Percentiles rank a stretch among this genome's conserved stretches.
phyloP scores from a whole-genome alignment of 2,113 vertebrate species.

The Phalacrocorax pelagicus region DNA sequence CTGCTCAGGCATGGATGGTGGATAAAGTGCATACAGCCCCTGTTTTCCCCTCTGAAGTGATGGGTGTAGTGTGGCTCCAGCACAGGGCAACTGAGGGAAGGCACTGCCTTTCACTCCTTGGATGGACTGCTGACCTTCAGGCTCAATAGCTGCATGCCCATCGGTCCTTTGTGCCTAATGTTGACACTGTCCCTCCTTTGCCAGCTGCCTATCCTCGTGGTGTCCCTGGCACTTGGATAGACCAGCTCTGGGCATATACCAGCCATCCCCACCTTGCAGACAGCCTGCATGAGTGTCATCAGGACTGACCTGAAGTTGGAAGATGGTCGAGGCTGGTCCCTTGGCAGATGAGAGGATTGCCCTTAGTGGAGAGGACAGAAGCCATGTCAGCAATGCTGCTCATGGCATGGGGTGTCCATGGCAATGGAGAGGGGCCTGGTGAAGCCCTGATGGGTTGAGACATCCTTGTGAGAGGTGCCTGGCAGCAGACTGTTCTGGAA shows the following conservation, averaged over 20 bases:
- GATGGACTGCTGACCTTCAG: not conserved
- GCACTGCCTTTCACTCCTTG: not conserved
- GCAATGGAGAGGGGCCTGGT: not conserved
- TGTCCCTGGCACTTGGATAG: accelerated
- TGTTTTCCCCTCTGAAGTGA: not conserved
- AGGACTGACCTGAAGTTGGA: not conserved
- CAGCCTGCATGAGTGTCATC: not conserved
- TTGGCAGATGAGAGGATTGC: not conserved
- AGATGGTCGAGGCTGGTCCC: not conserved
- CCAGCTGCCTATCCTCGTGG: not conserved
- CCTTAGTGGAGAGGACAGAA: not conserved
- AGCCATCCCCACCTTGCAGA: not conserved
- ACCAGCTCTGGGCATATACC: not conserved
- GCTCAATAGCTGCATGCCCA: not conserved
- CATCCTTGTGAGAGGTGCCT: not conserved
- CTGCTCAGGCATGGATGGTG: accelerated
- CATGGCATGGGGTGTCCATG: not conserved
- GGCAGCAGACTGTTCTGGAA: not conserved
- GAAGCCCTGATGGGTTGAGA: not conserved
- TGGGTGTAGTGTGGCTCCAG: not conserved
- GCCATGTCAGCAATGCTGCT: not conserved
- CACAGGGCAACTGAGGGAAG: not conserved
- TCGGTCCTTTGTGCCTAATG: not conserved
- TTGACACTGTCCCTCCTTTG: not conserved
- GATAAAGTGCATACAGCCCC: not conserved